Percentiles rank a stretch among this genome's conserved stretches.
Conservation (phyloP, 2,797 vertebrate species). For the Xiphophorus birchmanni region DNA sequence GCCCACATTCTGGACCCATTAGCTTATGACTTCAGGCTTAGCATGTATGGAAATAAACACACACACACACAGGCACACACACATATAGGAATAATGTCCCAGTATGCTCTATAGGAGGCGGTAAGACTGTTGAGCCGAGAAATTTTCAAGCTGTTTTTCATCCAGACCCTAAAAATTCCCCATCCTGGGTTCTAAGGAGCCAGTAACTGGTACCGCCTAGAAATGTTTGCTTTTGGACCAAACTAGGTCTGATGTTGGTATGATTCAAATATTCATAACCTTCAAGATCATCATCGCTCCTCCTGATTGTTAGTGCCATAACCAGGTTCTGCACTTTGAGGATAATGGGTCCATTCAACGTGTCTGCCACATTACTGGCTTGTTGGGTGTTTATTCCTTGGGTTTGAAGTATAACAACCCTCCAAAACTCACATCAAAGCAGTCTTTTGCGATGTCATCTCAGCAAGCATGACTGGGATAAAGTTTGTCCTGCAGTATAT, state of each 20-base stretch:
- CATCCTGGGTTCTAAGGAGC: background rate
- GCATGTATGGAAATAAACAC: background rate
- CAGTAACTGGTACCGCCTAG: background rate
- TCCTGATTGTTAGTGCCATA: background rate
- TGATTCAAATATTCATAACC: background rate
- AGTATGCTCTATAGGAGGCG: background rate
- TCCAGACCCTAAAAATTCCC: too few species aligned
- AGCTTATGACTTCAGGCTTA: constrained; percentile 4
- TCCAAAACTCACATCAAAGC: background rate
- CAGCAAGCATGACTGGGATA: too few species aligned
- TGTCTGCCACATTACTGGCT: background rate
- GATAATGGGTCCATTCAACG: background rate
- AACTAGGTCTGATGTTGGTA: background rate
- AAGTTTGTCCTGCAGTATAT: too few species aligned
- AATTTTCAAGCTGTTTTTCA: background rate
- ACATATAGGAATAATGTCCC: background rate
- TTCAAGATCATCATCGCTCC: background rate
- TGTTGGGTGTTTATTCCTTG: background rate
- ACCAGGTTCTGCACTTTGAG: background rate
- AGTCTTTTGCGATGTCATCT: background rate
- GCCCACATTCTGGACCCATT: background rate
- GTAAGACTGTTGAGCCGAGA: background rate
- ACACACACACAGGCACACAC: background rate
- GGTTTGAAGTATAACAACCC: background rate
- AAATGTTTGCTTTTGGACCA: background rate